Percentiles rank a stretch among this genome's conserved stretches.
Evolutionary conservation across 2,888 invertebrate genomes (phyloP).

Genomic region (Poecilobothrus nobilitatus): DNA sequence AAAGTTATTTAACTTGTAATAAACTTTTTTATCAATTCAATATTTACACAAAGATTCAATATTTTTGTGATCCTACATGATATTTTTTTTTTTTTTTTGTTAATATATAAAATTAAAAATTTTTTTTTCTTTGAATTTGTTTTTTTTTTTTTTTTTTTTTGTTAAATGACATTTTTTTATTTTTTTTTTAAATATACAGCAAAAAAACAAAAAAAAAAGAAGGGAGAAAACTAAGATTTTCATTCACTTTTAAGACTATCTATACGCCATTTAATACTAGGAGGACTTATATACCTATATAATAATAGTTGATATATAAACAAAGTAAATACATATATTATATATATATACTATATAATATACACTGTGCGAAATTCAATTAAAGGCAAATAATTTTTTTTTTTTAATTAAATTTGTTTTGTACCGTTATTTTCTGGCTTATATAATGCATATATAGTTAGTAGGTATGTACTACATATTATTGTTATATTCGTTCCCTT

Average conservation of each 20-base stretch:
- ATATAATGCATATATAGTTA: too few relatives aligned
- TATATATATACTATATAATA: too few relatives aligned
- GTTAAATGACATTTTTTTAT: neutral
- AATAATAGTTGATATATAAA: too few relatives aligned
- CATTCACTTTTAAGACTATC: neutral
- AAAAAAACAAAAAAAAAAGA: neutral
- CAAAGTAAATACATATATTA: too few relatives aligned
- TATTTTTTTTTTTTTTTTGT: neutral
- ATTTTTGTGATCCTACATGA: slow-evolving; percentile 5
- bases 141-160: neutral
- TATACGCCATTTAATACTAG: neutral
- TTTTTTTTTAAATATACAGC: too few relatives aligned
- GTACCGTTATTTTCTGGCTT: too few relatives aligned
- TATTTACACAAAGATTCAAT: neutral
- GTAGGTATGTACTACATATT: too few relatives aligned
- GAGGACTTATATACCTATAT: too few relatives aligned
- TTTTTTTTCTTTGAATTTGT: neutral
- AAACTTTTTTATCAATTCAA: slow-evolving; percentile 3
- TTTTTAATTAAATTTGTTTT: too few relatives aligned
- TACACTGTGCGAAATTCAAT: too few relatives aligned
- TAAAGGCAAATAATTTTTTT: too few relatives aligned
- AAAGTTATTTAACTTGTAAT: slow-evolving; percentile 1
- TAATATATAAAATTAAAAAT: neutral
- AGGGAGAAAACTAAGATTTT: neutral
- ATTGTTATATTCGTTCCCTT: too few relatives aligned